These are phyloP conservation scores for Philereme transversata DNA, from an alignment of 2,888 invertebrate species.

Conservation along the genomic window DNA sequence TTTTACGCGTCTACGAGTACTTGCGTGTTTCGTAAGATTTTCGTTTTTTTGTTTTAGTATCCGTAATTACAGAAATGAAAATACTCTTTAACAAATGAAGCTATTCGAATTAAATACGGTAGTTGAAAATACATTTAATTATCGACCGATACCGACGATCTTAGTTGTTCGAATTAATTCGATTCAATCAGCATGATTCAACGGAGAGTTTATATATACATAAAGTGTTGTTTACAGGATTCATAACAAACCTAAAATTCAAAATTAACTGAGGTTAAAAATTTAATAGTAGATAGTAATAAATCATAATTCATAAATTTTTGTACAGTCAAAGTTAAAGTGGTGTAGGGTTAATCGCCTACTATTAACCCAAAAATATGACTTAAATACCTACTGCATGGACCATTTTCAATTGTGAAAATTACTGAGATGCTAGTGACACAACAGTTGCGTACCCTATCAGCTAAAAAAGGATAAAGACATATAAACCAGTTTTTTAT, in stretches of 20 bases:
- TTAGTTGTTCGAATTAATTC: conserved; percentile 11
- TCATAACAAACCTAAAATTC: neutral
- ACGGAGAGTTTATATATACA: neutral
- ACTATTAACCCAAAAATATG: too few relatives aligned
- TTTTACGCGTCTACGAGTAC: conserved; percentile 37
- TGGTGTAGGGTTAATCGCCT: too few relatives aligned
- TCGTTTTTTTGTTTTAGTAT: conserved; percentile 27
- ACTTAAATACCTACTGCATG: too few relatives aligned
- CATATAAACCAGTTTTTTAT: neutral
- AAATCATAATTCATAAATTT: too few relatives aligned
- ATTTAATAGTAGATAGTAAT: too few relatives aligned
- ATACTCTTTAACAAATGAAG: conserved; percentile 20
- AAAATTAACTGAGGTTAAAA: neutral
- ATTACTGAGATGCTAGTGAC: too few relatives aligned
- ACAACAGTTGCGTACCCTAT: too few relatives aligned
- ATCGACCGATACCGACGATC: neutral
- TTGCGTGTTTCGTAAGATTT: conserved; percentile 39
- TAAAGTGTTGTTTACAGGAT: neutral
- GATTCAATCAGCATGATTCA: conserved; percentile 1
- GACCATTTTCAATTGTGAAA: too few relatives aligned
- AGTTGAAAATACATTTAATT: conserved; percentile 15
- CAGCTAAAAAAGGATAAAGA: too few relatives aligned
- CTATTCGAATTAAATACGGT: conserved; percentile 14
- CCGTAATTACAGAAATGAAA: conserved; percentile 16
- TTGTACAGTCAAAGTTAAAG: too few relatives aligned